These are phyloP conservation scores for Serranochromis macrocephalus DNA, from an alignment of 2,113 vertebrate genomes.

Conservation along the genomic window DNA sequence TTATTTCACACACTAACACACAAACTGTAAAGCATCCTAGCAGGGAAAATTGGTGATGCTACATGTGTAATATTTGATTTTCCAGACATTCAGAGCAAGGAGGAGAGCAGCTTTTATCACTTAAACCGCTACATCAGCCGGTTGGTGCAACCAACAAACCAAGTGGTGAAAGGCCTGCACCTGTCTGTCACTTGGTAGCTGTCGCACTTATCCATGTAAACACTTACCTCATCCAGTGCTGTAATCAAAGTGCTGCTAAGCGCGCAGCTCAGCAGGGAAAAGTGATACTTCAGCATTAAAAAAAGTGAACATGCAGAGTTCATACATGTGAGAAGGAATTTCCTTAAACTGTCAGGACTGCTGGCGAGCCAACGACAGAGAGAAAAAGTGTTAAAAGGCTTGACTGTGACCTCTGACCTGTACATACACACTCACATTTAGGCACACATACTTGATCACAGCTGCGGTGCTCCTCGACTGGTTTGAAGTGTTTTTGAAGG, in stretches of 20 bases:
- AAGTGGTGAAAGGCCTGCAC: not conserved
- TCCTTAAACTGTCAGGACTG: not conserved
- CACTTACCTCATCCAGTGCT: not conserved
- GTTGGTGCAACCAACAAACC: not conserved
- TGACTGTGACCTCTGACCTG: constrained; percentile 24
- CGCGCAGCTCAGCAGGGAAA: not conserved
- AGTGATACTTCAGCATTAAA: constrained; percentile 6
- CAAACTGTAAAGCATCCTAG: not conserved
- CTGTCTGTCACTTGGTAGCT: not conserved
- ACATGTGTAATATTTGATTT: not conserved
- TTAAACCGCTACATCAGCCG: not conserved
- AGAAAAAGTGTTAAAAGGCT: not conserved
- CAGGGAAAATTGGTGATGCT: not conserved
- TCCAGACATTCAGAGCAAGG: not conserved
- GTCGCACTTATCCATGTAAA: not conserved
- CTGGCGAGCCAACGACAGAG: not conserved
- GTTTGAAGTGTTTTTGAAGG: constrained; percentile 40
- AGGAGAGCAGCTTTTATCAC: not conserved
- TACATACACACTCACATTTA: not conserved
- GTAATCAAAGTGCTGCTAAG: constrained; percentile 2
- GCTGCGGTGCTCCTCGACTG: constrained; percentile 7
- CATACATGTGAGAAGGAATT: not conserved
- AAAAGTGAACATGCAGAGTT: not conserved
- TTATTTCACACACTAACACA: not conserved
- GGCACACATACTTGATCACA: not conserved